Percentiles rank a stretch among this genome's conserved stretches.
phyloP scores from a whole-genome alignment of 2,888 invertebrate genomes.

The Tillus elongatus region DNA sequence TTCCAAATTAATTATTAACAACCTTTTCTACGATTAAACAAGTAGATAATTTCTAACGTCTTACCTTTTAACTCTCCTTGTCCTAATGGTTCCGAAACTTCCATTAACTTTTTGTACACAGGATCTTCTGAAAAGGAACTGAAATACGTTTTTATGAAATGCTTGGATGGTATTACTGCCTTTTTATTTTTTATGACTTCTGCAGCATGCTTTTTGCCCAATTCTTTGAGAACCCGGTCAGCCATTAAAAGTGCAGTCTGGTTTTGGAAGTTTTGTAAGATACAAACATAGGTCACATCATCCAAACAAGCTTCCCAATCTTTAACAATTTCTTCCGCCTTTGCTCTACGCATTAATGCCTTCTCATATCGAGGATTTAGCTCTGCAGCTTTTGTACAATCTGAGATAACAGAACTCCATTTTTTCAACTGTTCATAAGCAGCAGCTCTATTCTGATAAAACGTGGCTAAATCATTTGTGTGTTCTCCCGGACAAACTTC shows the following conservation, averaged over 20 bases:
- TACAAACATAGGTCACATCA: slow-evolving; percentile 88
- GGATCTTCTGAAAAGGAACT: slow-evolving; percentile 84
- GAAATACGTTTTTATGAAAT: slow-evolving; percentile 81
- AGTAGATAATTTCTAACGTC: too few relatives aligned
- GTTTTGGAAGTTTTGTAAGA: slow-evolving; percentile 81
- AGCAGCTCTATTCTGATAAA: slow-evolving; percentile 93
- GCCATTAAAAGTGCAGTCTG: slow-evolving; percentile 72
- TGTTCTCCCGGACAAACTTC: slow-evolving; percentile 73
- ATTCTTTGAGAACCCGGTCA: slow-evolving; percentile 77
- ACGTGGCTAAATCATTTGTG: slow-evolving; percentile 71
- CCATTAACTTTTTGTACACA: slow-evolving; percentile 49
- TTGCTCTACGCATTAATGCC: slow-evolving; percentile 75
- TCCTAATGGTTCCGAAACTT: slow-evolving; percentile 31
- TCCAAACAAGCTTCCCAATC: slow-evolving; percentile 75
- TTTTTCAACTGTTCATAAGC: slow-evolving; percentile 86
- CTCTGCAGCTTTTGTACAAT: slow-evolving; percentile 77
- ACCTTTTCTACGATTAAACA: too few relatives aligned
- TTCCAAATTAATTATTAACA: too few relatives aligned
- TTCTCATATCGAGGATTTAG: slow-evolving; percentile 80
- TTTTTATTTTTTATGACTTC: slow-evolving; percentile 59
- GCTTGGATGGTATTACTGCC: slow-evolving; percentile 73
- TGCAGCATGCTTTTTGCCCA: slow-evolving; percentile 67
- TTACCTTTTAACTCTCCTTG: slow-evolving; percentile 34
- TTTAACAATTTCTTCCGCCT: slow-evolving; percentile 70
- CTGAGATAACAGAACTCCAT: slow-evolving; percentile 74